These are phyloP conservation scores for Limnodromus scolopaceus DNA, from an alignment of 2,797 vertebrate genomes.

Conservation along the genomic window DNA sequence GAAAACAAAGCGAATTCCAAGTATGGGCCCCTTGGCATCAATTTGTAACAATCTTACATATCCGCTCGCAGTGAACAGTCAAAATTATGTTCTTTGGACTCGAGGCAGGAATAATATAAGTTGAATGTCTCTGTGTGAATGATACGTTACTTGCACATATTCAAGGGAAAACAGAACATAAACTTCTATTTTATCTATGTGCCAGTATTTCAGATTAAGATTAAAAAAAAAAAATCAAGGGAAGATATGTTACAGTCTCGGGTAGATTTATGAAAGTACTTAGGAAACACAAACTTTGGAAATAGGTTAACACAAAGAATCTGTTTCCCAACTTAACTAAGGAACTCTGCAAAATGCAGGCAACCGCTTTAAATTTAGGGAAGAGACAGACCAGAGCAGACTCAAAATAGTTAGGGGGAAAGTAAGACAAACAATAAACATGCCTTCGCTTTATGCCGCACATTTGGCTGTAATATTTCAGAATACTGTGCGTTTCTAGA, in stretches of 20 bases:
- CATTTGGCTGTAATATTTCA: slow-evolving; percentile 40
- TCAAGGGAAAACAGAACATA: slow-evolving; percentile 11
- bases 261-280: slow-evolving; percentile 34
- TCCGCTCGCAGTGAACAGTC: slow-evolving; percentile 30
- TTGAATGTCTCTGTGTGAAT: slow-evolving; percentile 10
- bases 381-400: not conserved
- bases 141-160: slow-evolving; percentile 9
- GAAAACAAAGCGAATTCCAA: slow-evolving; percentile 56
- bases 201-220: slow-evolving; percentile 41
- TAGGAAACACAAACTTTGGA: slow-evolving; percentile 47
- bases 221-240: not conserved
- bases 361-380: slow-evolving; percentile 8
- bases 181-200: slow-evolving; percentile 23
- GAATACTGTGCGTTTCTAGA: not conserved
- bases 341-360: not conserved
- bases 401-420: not conserved
- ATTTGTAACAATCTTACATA: slow-evolving; percentile 48
- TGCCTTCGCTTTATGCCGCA: not conserved
- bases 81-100: slow-evolving; percentile 59
- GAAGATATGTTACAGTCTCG: not conserved
- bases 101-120: slow-evolving; percentile 25
- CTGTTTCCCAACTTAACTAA: not conserved
- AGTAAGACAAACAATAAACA: slow-evolving; percentile 52
- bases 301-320: not conserved
- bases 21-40: slow-evolving; percentile 59